Percentiles rank a stretch among this genome's conserved stretches.
These are phyloP conservation scores for Falco columbarius DNA, from an alignment of 2,797 vertebrate genomes.

Conservation along the genomic window DNA sequence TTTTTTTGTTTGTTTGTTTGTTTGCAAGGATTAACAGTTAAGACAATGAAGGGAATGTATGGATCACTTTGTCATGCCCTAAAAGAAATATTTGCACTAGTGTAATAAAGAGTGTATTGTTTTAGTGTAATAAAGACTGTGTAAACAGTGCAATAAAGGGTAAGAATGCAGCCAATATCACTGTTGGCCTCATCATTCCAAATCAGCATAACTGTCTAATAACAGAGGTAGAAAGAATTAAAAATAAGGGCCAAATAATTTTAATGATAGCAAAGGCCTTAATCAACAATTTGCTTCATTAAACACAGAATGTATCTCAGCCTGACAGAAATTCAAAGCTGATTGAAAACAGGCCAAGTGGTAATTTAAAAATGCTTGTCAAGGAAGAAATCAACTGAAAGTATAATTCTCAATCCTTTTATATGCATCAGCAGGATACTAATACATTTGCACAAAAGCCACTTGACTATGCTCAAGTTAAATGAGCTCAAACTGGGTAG, in stretches of 20 bases:
- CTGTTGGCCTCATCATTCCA: background rate
- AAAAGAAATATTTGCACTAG: background rate
- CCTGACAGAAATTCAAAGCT: slow-evolving; percentile 49
- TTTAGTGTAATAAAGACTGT: background rate
- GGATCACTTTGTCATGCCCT: background rate
- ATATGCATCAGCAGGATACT: slow-evolving; percentile 8
- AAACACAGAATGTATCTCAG: slow-evolving; percentile 52
- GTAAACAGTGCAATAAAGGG: background rate
- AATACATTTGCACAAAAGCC: slow-evolving; percentile 45
- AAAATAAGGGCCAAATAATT: slow-evolving; percentile 22
- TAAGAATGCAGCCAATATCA: background rate
- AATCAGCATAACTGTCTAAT: slow-evolving; percentile 15
- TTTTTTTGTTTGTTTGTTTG: background rate
- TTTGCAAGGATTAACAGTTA: background rate
- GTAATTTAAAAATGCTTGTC: slow-evolving; percentile 56
- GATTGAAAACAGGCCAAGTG: slow-evolving; percentile 63
- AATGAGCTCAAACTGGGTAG: slow-evolving; percentile 2
- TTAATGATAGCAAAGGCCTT: slow-evolving; percentile 15
- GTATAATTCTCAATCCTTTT: slow-evolving; percentile 44
- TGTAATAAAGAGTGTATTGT: background rate
- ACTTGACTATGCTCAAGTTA: slow-evolving; percentile 38
- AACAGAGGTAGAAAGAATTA: background rate
- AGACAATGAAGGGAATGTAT: background rate
- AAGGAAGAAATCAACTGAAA: slow-evolving; percentile 57
- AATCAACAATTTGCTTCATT: slow-evolving; percentile 63